These are phyloP conservation scores for Myopa tessellatipennis DNA, from an alignment of 2,888 invertebrate genomes.

Conservation along the genomic window DNA sequence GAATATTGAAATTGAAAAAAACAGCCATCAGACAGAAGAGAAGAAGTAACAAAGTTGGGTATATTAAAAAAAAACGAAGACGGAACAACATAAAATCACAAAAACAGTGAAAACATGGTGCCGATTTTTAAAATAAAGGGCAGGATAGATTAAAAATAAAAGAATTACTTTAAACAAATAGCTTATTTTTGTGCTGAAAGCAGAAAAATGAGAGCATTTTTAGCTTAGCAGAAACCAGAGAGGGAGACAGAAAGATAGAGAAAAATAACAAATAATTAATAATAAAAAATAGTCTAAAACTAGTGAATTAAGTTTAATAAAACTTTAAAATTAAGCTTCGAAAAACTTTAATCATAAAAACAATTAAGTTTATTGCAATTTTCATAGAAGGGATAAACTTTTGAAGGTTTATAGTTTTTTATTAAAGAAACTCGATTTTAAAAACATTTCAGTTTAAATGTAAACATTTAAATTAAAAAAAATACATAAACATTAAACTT, in stretches of 20 bases:
- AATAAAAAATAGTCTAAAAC: constrained; percentile 37
- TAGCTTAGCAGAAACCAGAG: neutral
- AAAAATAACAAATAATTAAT: constrained; percentile 12
- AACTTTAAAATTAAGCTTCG: constrained; percentile 3
- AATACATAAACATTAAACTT: no score
- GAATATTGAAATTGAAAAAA: constrained; percentile 14
- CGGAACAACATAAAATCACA: constrained; percentile 40
- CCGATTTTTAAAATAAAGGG: constrained; percentile 25
- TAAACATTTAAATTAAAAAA: no score
- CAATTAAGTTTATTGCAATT: neutral
- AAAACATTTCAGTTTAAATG: neutral
- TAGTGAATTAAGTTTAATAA: constrained; percentile 35
- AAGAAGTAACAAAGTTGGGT: constrained; percentile 39
- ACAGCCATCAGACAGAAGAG: constrained; percentile 30
- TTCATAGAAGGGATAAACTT: neutral
- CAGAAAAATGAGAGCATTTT: constrained; percentile 2
- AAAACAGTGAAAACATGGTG: constrained; percentile 35
- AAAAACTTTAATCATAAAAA: neutral
- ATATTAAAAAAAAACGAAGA: constrained; percentile 27
- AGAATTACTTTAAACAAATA: constrained; percentile 19
- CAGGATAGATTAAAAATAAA: constrained; percentile 23
- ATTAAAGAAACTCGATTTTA: neutral
- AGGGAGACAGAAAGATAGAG: no score
- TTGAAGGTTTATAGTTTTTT: neutral
- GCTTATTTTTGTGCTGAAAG: constrained; percentile 16